Evolutionary conservation across 2,797 vertebrate species (phyloP).

Genomic region (Cuniculus paca): DNA sequence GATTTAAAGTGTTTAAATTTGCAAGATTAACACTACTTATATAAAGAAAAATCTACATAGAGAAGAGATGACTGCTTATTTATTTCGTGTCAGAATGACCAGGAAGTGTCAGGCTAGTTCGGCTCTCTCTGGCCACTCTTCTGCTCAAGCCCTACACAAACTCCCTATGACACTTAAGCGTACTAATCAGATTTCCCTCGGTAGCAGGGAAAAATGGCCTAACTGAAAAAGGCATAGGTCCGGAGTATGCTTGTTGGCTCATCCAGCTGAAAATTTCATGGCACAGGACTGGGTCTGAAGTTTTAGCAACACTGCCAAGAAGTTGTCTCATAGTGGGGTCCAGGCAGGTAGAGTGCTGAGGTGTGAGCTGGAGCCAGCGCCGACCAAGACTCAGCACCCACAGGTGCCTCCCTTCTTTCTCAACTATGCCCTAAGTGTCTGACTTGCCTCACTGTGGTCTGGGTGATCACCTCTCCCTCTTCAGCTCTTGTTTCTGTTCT

Average conservation of each 20-base stretch:
- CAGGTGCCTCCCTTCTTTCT: not conserved
- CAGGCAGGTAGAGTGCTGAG: not conserved
- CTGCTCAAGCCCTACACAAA: not conserved
- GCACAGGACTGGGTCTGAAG: not conserved
- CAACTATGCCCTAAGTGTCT: not conserved
- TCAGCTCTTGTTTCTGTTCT: not conserved
- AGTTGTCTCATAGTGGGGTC: not conserved
- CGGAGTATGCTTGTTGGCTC: not conserved
- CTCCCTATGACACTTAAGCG: not conserved
- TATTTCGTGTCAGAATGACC: not conserved
- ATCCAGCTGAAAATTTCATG: not conserved
- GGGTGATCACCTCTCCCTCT: not conserved
- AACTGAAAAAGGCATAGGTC: not conserved
- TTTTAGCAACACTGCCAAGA: constrained; percentile 22
- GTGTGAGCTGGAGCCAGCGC: not conserved
- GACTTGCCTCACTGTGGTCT: not conserved
- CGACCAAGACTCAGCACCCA: not conserved
- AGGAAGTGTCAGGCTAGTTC: not conserved
- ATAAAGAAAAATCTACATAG: not conserved
- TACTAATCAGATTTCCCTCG: not conserved
- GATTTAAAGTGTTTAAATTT: constrained; percentile 8
- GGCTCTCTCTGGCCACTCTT: not conserved
- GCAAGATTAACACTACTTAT: not conserved
- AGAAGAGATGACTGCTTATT: not conserved
- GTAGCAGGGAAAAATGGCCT: not conserved